Evolutionary conservation across 2,888 invertebrate species (phyloP), one percentile per base, ranked within the genome.

Genomic region (Amorpha juglandis): DNA sequence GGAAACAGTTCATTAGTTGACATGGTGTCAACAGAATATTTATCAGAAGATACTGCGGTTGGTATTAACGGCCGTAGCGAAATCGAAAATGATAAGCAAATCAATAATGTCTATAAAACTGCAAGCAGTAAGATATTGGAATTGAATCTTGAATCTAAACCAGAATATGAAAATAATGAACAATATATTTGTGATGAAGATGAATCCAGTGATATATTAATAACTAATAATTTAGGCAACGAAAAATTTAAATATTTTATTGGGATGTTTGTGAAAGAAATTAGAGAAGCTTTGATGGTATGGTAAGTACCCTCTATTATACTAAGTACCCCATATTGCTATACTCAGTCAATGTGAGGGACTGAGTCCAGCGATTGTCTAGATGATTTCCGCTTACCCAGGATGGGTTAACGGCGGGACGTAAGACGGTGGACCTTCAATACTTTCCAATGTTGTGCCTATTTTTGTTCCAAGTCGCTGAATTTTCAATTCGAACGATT

Each of bases 201-300:
- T 62, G 64, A 68, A 47, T 65, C 58, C 12, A 38, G 16, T 8
- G n/a, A 55, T 16, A 8, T 9, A 35, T 11, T 16, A 38, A 55
- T n/a, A 16, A 55, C 8, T 35, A 55, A 55, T 19, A 42, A 58
- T 58, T n/a, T 9, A 12, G 19, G 19, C 19, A 58, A 58, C 1
- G 58, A 71, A 65, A 73, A 69, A 65, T 80, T 82, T 53, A 79
- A 80, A 68, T 70, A 67, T 21, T 67, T 85, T 50, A 67, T 81
- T 45, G 66, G 65, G 55, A 76, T 69, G 66, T 69, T 84, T 62
- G 67, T 82, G 21, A 69, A 69, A 55, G 78, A 83, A 71, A 76
- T 87, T 35, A 78, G 71, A 62, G 69, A 75, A 21, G 71, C 81
- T 12, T 77, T 84, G 67, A 42, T 62, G 35, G 68, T 87, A 70